These are phyloP conservation scores for Scaptomyza polygonia DNA, from an alignment of 2,888 invertebrate genomes.

Conservation along the genomic window DNA sequence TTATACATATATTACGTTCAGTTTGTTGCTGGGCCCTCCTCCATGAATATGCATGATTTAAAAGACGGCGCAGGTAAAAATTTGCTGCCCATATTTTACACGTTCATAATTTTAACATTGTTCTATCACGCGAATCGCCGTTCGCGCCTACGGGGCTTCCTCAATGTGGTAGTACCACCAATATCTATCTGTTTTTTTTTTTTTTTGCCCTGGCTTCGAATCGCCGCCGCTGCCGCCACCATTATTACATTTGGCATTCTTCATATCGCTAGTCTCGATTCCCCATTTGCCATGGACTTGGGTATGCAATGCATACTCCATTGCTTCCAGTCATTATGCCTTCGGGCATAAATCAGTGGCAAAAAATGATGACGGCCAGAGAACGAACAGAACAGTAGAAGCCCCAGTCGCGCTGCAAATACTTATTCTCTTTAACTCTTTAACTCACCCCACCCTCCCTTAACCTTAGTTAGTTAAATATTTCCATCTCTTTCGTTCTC, in stretches of 20 bases:
- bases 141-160: slow-evolving; percentile 47
- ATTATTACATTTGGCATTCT: slow-evolving; percentile 32
- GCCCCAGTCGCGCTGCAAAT: background rate
- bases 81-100: slow-evolving; percentile 76
- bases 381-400: too few species aligned
- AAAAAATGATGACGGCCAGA: slow-evolving; percentile 51
- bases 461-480: slow-evolving; percentile 8
- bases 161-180: slow-evolving; percentile 43
- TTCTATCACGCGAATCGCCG: slow-evolving; percentile 81
- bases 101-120: slow-evolving; percentile 76
- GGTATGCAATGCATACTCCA: slow-evolving; percentile 69
- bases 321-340: slow-evolving; percentile 72
- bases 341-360: slow-evolving; percentile 65
- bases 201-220: too few species aligned
- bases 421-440: slow-evolving; percentile 8
- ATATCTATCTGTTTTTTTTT: too few species aligned
- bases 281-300: slow-evolving; percentile 29
- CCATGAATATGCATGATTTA: slow-evolving; percentile 28
- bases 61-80: slow-evolving; percentile 40
- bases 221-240: too few species aligned
- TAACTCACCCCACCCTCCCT: slow-evolving; percentile 1
- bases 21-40: slow-evolving; percentile 3
- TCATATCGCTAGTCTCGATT: slow-evolving; percentile 32
- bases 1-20: slow-evolving; percentile 38
- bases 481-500: slow-evolving; percentile 16